Conservation (phyloP, 2,113 vertebrate species). For the Orcinus orca region DNA sequence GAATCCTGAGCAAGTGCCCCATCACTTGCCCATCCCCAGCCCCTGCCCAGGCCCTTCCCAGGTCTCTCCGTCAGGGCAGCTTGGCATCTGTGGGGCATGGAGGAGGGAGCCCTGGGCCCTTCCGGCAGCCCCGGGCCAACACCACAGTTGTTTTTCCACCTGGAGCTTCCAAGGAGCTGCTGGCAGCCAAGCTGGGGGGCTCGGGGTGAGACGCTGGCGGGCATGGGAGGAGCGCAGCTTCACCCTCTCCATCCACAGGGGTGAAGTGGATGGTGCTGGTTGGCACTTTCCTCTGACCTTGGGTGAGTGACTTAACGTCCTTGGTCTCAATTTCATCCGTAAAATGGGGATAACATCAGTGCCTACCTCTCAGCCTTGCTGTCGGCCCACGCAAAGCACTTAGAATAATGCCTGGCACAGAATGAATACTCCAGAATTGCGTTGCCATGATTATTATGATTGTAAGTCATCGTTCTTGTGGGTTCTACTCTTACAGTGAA, state of each 20-base stretch:
- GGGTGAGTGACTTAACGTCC: no score
- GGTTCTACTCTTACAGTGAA: background rate
- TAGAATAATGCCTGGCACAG: fast-evolving
- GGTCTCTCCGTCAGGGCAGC: background rate
- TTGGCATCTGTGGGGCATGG: background rate
- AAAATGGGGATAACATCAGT: background rate
- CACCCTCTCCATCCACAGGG: background rate
- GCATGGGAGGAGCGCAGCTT: fast-evolving
- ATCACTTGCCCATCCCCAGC: fast-evolving
- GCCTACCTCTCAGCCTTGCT: background rate
- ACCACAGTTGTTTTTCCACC: constrained; percentile 51
- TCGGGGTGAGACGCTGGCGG: fast-evolving
- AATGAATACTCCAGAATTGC: background rate
- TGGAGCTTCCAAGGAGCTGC: background rate
- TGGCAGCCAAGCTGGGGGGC: background rate
- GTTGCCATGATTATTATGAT: fast-evolving
- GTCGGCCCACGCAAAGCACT: background rate
- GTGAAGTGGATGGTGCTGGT: fast-evolving
- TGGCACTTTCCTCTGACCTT: background rate
- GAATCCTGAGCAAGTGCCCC: background rate
- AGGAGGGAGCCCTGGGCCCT: background rate
- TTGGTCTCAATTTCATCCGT: background rate
- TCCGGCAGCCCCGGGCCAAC: background rate
- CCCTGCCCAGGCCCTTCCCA: fast-evolving
- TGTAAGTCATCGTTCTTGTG: no score